Evolutionary conservation across 2,888 invertebrate genomes (phyloP).

Genomic region (Liposcelis brunnea): DNA sequence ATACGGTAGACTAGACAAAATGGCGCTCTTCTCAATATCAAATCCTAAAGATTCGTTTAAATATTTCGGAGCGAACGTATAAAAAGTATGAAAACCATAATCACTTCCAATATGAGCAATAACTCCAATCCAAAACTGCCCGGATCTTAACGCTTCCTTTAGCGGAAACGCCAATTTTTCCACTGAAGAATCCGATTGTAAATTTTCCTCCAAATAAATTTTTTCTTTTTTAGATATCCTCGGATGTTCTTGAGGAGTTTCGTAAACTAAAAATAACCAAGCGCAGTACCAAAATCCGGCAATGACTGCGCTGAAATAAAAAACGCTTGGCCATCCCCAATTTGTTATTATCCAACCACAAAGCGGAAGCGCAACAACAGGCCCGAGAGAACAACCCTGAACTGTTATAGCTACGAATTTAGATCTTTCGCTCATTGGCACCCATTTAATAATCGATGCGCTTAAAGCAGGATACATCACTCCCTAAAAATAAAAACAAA

Average conservation of each 20-base stretch:
- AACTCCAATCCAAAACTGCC: slow-evolving; percentile 22
- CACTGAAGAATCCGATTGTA: background rate
- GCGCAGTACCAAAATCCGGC: slow-evolving; percentile 23
- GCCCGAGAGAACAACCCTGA: slow-evolving; percentile 28
- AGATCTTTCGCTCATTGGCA: slow-evolving; percentile 16
- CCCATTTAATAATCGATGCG: slow-evolving; percentile 16
- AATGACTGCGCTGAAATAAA: slow-evolving; percentile 24
- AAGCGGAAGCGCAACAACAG: slow-evolving; percentile 28
- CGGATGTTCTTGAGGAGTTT: slow-evolving; percentile 21
- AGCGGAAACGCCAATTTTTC: slow-evolving; percentile 20
- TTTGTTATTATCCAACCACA: slow-evolving; percentile 23
- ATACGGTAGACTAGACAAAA: slow-evolving; percentile 16
- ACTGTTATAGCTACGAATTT: slow-evolving; percentile 16
- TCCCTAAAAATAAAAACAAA: too few species aligned
- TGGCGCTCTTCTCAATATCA: slow-evolving; percentile 18
- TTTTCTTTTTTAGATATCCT: slow-evolving; percentile 20
- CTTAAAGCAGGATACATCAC: slow-evolving; percentile 16
- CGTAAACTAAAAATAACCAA: slow-evolving; percentile 20
- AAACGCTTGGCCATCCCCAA: slow-evolving; percentile 29
- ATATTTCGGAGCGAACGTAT: slow-evolving; percentile 23
- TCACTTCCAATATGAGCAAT: slow-evolving; percentile 22
- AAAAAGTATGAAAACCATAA: slow-evolving; percentile 24
- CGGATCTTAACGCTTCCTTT: slow-evolving; percentile 20
- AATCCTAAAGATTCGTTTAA: slow-evolving; percentile 22
- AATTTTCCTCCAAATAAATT: slow-evolving; percentile 15